These are phyloP conservation scores for Troides oblongomaculatus DNA, from an alignment of 2,888 invertebrate species.

Conservation along the genomic window DNA sequence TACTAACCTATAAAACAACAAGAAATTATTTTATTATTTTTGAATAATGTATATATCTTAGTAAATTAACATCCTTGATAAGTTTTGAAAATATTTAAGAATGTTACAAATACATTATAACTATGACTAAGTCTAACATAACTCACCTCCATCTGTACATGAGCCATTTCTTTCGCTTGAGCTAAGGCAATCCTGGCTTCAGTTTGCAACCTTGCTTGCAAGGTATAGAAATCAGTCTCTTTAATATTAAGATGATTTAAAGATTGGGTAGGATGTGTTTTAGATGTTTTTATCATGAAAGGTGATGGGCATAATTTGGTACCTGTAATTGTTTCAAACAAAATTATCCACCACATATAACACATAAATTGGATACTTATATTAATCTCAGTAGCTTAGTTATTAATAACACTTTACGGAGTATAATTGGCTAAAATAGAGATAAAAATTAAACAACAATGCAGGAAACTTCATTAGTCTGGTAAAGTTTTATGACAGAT, in stretches of 20 bases:
- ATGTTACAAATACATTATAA: too few species aligned
- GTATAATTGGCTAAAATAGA: neutral
- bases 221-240: slow-evolving; percentile 89
- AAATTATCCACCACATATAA: neutral
- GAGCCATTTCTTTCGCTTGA: slow-evolving; percentile 94
- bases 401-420: neutral
- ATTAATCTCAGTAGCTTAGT: neutral
- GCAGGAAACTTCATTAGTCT: neutral
- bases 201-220: slow-evolving; percentile 90
- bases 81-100: too few species aligned
- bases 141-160: slow-evolving; percentile 92
- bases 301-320: slow-evolving; percentile 70
- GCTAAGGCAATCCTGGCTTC: slow-evolving; percentile 93
- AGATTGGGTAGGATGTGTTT: slow-evolving; percentile 74
- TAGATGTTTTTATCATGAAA: slow-evolving; percentile 65
- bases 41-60: too few species aligned
- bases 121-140: neutral
- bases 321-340: slow-evolving; percentile 45
- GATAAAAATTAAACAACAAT: neutral
- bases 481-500: neutral
- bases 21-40: too few species aligned
- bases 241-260: slow-evolving; percentile 67
- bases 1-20: too few species aligned
- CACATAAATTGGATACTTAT: neutral
- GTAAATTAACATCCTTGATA: too few species aligned